Conservation (phyloP, 2,888 invertebrate species). For the Proisotoma minuta region DNA sequence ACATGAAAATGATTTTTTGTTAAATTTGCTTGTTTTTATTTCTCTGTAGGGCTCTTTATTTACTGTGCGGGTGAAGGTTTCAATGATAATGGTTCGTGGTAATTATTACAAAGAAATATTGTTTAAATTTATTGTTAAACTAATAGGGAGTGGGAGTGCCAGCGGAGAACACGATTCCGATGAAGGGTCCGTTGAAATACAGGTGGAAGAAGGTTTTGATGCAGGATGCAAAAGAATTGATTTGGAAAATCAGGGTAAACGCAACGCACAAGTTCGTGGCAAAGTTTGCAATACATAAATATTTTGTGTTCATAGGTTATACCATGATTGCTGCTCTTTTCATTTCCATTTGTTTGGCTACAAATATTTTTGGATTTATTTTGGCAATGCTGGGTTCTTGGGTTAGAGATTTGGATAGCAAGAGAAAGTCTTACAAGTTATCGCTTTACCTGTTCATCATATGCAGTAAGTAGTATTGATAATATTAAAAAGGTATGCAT, state of each 20-base stretch:
- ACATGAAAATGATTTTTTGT: neutral
- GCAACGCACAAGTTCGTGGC: too few relatives aligned
- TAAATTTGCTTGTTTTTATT: neutral
- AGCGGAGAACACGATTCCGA: constrained; percentile 15
- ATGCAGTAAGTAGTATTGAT: constrained; percentile 27
- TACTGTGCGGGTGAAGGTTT: constrained; percentile 31
- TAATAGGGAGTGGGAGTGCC: neutral
- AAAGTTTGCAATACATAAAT: too few relatives aligned
- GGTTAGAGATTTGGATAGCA: constrained; percentile 42
- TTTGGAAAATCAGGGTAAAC: constrained; percentile 39
- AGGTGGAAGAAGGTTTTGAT: neutral
- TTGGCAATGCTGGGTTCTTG: constrained; percentile 36
- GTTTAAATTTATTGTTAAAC: neutral
- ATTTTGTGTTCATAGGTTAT: constrained; percentile 27
- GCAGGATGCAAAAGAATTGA: constrained; percentile 36
- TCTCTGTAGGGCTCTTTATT: constrained; percentile 32
- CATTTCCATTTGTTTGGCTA: constrained; percentile 27
- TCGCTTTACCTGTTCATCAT: constrained; percentile 34
- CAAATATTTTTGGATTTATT: constrained; percentile 31
- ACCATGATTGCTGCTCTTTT: constrained; percentile 37
- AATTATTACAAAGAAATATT: neutral
- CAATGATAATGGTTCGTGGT: constrained; percentile 21
- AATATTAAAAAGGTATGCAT: neutral
- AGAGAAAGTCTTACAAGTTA: constrained; percentile 39
- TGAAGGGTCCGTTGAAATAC: neutral